phyloP scores from a whole-genome alignment of 2,113 vertebrate genomes.

The Columba janthina region DNA sequence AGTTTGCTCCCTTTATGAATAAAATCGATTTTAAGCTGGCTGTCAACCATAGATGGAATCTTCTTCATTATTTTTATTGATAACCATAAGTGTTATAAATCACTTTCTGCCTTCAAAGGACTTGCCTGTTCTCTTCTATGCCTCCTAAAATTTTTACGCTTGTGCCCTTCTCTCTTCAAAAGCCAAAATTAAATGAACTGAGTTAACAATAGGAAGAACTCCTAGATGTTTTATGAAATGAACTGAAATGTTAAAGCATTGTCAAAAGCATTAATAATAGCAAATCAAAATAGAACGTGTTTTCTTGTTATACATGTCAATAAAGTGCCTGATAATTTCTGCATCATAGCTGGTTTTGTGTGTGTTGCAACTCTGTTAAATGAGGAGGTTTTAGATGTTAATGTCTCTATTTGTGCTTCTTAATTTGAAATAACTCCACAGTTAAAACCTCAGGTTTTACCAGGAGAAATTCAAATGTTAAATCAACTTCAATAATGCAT shows the following conservation, averaged over 20 bases:
- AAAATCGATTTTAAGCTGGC: background rate
- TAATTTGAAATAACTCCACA: background rate
- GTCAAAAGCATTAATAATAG: background rate
- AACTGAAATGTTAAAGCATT: background rate
- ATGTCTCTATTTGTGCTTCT: background rate
- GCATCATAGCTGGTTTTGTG: background rate
- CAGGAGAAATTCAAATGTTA: background rate
- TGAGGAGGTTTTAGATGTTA: background rate
- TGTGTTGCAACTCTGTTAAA: background rate
- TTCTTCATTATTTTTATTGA: background rate
- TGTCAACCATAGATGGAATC: background rate
- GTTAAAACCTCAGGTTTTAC: background rate
- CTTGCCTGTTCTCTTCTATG: background rate
- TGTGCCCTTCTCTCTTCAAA: background rate
- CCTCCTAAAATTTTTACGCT: background rate
- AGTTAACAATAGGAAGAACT: background rate
- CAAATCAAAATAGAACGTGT: background rate
- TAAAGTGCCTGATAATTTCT: background rate
- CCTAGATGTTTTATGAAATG: background rate
- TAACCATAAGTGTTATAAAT: background rate
- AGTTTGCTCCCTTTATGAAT: background rate
- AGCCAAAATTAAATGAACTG: background rate
- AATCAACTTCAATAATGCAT: background rate
- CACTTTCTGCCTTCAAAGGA: background rate
- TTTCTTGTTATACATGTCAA: accelerated